A percentile compares a stretch with the other conserved stretches of the same genome.
phyloP scores from a whole-genome alignment of 1,140 invertebrate genomes.

The Drosophila guanche region DNA sequence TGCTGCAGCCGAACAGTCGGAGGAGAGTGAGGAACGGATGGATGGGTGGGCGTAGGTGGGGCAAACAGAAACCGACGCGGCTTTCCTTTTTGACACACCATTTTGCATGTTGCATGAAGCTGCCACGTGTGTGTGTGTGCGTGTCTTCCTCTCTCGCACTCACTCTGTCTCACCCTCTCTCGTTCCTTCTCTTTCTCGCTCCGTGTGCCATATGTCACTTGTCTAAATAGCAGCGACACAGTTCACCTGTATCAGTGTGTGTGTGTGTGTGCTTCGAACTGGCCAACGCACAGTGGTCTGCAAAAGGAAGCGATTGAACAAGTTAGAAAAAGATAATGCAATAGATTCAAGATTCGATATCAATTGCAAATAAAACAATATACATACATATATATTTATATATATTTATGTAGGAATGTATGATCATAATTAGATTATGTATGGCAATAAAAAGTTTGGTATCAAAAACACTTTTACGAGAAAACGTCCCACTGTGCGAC shows the following conservation, averaged over 20 bases:
- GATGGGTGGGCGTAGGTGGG: not conserved
- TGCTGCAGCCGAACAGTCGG: constrained; percentile 4
- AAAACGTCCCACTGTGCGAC: too few relatives aligned
- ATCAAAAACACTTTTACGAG: too few relatives aligned
- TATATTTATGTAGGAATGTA: too few relatives aligned
- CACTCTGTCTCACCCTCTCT: not conserved
- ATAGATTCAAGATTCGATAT: too few relatives aligned
- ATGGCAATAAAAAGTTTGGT: too few relatives aligned
- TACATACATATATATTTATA: too few relatives aligned
- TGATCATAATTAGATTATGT: too few relatives aligned
- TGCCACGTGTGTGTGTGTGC: constrained; percentile 7
- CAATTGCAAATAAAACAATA: too few relatives aligned
- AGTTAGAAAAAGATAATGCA: too few relatives aligned
- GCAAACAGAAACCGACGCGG: constrained; percentile 41
- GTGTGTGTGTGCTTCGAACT: constrained; percentile 14
- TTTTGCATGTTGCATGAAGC: constrained; percentile 70
- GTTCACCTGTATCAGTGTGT: constrained; percentile 40
- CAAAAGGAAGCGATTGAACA: too few relatives aligned
- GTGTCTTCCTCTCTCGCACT: constrained; percentile 20
- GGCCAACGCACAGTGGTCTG: constrained; percentile 11
- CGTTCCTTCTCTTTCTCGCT: not conserved
- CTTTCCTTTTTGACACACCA: constrained; percentile 74
- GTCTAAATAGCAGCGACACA: constrained; percentile 73
- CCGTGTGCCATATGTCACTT: constrained; percentile 69
- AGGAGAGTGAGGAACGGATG: not conserved